Base-by-base conservation (phyloP, 2,888 invertebrate genomes). In the Drosophila antonietae region DNA sequence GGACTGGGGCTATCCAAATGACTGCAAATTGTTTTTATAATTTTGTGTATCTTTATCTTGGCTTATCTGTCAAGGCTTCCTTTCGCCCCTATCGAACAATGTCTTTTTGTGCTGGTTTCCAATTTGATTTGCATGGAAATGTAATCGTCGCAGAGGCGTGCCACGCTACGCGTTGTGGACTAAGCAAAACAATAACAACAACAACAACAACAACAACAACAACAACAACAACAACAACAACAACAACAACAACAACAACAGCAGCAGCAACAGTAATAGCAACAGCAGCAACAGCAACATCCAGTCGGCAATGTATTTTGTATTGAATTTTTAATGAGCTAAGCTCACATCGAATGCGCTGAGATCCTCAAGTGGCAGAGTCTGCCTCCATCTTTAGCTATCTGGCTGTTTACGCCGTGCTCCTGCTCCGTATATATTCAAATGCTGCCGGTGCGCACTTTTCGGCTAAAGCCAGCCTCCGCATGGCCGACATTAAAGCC, bases 121-220 rank as follows among this genome's bases (percentile, higher is more conserved):
- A 89, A 89, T 87, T 87, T 89, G 89, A 86, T 89, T 87, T 87
- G 89, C 89, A 87, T 87, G 85, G 75, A 87, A 87, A 87, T 87
- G 86, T 89, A 83, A 88, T 85, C 78, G 86, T 74, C 46, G 55
- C 18, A 66, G 46, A 52, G 58, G 60, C 61, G 68, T 68, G 43
- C 28, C 71, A 14, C 41, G 8, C 23, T 6, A n/a, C 15, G n/a
- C 59, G 8, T 28, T 20, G 33, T 51, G 37, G 23, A 39, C 59
- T 33, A 46, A 62, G 56, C 52, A 58, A 55, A 67, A 44, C 37
- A 59, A 61, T 31, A 69, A 61, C 35, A 61, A 55, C 37, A 61
- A 41, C 31, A 53, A 51, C 37, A 68, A 47, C 18, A 60, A 43
- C 47, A 65, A 23, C 37, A 47, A 4, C 15, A 28, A 2, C 9